These are phyloP conservation scores for Aplocera efformata DNA, from an alignment of 2,888 invertebrate genomes.

Conservation along the genomic window DNA sequence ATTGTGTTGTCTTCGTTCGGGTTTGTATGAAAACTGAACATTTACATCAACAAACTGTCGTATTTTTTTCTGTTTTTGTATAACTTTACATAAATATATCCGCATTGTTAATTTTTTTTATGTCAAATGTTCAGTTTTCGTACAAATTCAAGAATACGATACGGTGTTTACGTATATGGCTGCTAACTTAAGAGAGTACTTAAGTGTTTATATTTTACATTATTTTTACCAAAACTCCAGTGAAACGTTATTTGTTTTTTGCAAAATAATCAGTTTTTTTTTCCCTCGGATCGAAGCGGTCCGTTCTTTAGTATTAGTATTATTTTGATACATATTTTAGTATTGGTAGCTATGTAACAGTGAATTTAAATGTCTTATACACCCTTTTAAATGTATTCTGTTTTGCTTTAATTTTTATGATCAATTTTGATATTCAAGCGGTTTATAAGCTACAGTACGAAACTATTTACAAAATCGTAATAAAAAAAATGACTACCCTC, in stretches of 20 bases:
- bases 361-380: slow-evolving; percentile 1
- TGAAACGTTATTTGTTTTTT: slow-evolving; percentile 40
- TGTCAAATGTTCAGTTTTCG: slow-evolving; percentile 4
- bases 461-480: no score
- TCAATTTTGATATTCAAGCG: no score
- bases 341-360: slow-evolving; percentile 40
- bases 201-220: slow-evolving; percentile 37
- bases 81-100: no score
- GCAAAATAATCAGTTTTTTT: slow-evolving; percentile 19
- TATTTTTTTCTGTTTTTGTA: no score
- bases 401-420: no score
- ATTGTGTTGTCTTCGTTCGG: slow-evolving; percentile 13
- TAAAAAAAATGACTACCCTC: slow-evolving; percentile 2
- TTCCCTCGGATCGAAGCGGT: slow-evolving; percentile 34
- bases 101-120: slow-evolving; percentile 1
- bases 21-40: slow-evolving; percentile 13
- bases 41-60: background rate
- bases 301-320: slow-evolving; percentile 36
- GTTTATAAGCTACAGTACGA: no score
- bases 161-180: slow-evolving; percentile 36
- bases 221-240: slow-evolving; percentile 54
- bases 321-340: slow-evolving; percentile 34
- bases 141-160: slow-evolving; percentile 33
- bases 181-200: slow-evolving; percentile 67
- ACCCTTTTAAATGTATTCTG: background rate